Evolutionary conservation across 2,888 invertebrate genomes (phyloP).

Genomic region (Cephus runcator): DNA sequence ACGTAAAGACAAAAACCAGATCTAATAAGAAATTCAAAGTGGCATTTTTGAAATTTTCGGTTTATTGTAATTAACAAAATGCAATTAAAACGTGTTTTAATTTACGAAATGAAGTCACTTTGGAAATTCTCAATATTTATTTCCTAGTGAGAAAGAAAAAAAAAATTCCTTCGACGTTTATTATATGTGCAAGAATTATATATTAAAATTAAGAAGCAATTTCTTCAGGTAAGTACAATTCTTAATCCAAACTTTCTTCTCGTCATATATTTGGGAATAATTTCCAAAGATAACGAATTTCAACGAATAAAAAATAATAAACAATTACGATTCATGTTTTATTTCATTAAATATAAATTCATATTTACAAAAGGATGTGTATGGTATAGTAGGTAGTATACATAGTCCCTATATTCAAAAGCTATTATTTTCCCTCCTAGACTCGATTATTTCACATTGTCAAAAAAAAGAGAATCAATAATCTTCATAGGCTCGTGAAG

Average conservation of each 20-base stretch:
- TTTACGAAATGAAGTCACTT: not conserved
- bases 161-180: not conserved
- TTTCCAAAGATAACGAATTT: too few relatives aligned
- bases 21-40: not conserved
- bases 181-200: not conserved
- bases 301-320: not conserved
- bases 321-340: slow-evolving; percentile 33
- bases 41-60: not conserved
- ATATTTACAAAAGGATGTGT: slow-evolving; percentile 42
- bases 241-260: not conserved
- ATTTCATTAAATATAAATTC: slow-evolving; percentile 35
- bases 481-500: not conserved
- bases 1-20: not conserved
- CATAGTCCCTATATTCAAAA: not conserved
- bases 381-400: not conserved
- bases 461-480: not conserved
- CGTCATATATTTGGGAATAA: not conserved
- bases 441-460: not conserved
- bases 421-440: not conserved
- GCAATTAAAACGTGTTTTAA: not conserved
- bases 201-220: not conserved
- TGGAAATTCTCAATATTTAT: not conserved
- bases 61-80: not conserved
- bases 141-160: not conserved
- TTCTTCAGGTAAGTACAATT: not conserved